Conservation (phyloP, 2,113 vertebrate species). For the Actenoides hombroni region DNA sequence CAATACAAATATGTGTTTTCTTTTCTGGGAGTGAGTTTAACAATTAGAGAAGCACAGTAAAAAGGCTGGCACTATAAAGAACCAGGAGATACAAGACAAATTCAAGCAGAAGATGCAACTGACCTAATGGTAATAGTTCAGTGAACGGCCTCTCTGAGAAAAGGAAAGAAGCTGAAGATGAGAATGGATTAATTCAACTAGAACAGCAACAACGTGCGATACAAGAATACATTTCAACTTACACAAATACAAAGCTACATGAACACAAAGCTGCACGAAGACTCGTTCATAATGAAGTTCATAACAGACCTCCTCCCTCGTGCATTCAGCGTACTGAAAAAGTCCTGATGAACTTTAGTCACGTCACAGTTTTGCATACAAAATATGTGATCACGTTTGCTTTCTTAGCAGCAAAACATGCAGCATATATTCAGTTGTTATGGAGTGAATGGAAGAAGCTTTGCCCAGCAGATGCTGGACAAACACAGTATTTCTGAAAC, state of each 20-base stretch:
- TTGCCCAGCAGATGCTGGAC: background rate
- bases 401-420: background rate
- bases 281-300: rapidly evolving
- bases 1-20: background rate
- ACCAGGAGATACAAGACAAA: background rate
- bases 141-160: background rate
- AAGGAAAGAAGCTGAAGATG: background rate
- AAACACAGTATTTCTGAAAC: background rate
- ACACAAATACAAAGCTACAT: background rate
- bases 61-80: background rate
- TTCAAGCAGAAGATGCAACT: background rate
- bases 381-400: background rate
- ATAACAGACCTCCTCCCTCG: rapidly evolving
- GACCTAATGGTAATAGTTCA: background rate
- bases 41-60: background rate
- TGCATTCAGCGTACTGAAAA: background rate
- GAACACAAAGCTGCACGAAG: background rate
- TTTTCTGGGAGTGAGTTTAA: background rate
- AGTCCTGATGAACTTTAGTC: background rate
- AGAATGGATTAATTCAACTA: background rate
- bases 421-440: background rate
- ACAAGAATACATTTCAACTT: background rate
- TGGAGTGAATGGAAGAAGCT: background rate
- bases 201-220: background rate
- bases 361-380: background rate